Base-by-base conservation (phyloP, 2,113 vertebrate genomes). In the Rhea americana region DNA sequence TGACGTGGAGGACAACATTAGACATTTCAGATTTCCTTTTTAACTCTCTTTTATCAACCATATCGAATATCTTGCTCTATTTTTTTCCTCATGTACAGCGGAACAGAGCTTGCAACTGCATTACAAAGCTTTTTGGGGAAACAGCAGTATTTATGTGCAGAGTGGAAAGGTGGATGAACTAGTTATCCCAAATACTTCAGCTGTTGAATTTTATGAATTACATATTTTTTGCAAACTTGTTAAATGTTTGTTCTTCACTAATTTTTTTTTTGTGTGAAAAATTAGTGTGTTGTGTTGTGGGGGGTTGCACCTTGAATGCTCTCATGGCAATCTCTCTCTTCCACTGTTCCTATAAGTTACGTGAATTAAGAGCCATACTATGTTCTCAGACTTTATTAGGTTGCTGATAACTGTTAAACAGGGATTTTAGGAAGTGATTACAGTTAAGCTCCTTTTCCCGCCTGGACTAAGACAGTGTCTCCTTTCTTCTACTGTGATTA, bases 1-100 rank as follows among this genome's bases (percentile, higher is more conserved):
- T 88, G 88, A 78, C 65, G 47, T 15, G 56, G 68, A 93, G 70
- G 65, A 63, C 68, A 95, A 88, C 80, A 47, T 90, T 28, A 47
- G 73, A 85, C 90, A 95, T 93, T 95, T 94, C 70, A 86, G 55
- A 75, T 78, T 85, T 92, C 19, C 72, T 66, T 87, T 91, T 59
- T 71, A 58, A 80, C 41, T 81, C 24, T 67, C 59, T 90, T 53
- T 91, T 85, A 74, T 90, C 20, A 88, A 59, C 91, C 85, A 35
- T 47, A 74, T 37, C 50, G 50, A 70, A 73, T 62, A 17, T 43
- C 20, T 65, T 62, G 43, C 39, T 79, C 55, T 79, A 3, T 24
- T 63, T 53, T 78, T 87, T 81, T 48, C 62, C 32, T 56, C 13
- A 4, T 32, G 68, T 77, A 30, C 37, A 85, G 58, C 48, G 90